Evolutionary conservation across 2,888 invertebrate species (phyloP).

Genomic region (Ceraclea dissimilis): DNA sequence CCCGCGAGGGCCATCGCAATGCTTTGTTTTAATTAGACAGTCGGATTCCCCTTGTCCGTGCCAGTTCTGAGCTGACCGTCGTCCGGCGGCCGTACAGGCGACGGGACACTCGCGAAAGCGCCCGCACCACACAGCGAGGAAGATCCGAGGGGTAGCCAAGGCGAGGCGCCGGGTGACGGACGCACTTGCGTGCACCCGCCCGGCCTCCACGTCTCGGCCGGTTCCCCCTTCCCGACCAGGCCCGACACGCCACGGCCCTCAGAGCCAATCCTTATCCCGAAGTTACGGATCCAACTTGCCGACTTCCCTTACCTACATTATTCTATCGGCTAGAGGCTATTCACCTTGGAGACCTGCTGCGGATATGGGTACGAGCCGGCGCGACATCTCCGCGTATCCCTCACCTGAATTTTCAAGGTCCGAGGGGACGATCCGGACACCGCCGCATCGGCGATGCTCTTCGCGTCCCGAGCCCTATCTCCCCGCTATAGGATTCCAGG

Average conservation of each 20-base stretch:
- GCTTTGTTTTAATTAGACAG: conserved; percentile 64
- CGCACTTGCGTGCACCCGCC: too few species aligned
- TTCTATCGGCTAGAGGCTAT: conserved; percentile 60
- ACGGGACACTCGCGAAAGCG: conserved; percentile 23
- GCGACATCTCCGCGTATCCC: conserved; percentile 30
- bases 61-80: conserved; percentile 54
- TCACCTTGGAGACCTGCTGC: conserved; percentile 71
- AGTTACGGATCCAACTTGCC: conserved; percentile 59
- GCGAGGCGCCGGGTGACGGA: conserved; percentile 35
- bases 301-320: conserved; percentile 63
- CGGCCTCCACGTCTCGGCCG: conserved; percentile 25
- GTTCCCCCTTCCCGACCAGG: conserved; percentile 38
- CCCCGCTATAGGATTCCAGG: conserved; percentile 47
- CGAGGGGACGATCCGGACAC: conserved; percentile 40
- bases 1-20: conserved; percentile 57
- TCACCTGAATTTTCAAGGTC: conserved; percentile 36
- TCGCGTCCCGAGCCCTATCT: conserved; percentile 43
- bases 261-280: conserved; percentile 69
- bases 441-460: conserved; percentile 42
- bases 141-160: conserved; percentile 36
- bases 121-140: conserved; percentile 30
- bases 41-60: conserved; percentile 58
- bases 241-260: conserved; percentile 56
- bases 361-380: conserved; percentile 57
- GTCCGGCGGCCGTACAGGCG: conserved; percentile 41